A percentile compares a stretch with the other conserved stretches of the same genome.
Conservation (phyloP, 2,113 vertebrate genomes). For the Aldabrachelys gigantea region DNA sequence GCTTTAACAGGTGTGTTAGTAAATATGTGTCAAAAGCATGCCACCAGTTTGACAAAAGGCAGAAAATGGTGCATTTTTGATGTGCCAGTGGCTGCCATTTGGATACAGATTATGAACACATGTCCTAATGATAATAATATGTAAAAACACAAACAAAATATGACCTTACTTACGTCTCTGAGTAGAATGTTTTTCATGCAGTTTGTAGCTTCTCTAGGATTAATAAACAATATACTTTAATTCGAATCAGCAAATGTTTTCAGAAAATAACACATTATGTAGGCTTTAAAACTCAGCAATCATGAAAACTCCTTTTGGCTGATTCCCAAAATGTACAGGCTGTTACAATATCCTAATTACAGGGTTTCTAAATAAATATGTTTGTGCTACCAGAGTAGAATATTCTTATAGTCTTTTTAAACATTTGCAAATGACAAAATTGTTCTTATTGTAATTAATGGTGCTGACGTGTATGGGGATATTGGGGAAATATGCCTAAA, state of each 20-base stretch:
- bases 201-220: not conserved
- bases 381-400: conserved; percentile 49
- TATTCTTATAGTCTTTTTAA: conserved; percentile 63
- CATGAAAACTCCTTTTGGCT: not conserved
- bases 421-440: conserved; percentile 66
- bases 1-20: conserved; percentile 58
- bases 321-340: not conserved
- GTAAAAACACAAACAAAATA: conserved; percentile 48
- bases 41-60: conserved; percentile 39
- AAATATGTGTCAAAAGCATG: conserved; percentile 35
- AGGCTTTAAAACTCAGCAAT: not conserved
- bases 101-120: conserved; percentile 63
- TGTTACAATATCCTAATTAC: not conserved
- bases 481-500: conserved; percentile 73
- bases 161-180: conserved; percentile 25
- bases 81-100: conserved; percentile 58
- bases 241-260: not conserved
- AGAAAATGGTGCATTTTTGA: conserved; percentile 53
- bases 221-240: conserved; percentile 10
- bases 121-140: conserved; percentile 55
- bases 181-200: not conserved
- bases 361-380: conserved; percentile 60
- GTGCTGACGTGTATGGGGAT: conserved; percentile 55
- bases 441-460: conserved; percentile 76
- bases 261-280: not conserved